Evolutionary conservation across 2,797 vertebrate species (phyloP), one percentile per base, ranked within the genome.

Genomic region (Acomys russatus): DNA sequence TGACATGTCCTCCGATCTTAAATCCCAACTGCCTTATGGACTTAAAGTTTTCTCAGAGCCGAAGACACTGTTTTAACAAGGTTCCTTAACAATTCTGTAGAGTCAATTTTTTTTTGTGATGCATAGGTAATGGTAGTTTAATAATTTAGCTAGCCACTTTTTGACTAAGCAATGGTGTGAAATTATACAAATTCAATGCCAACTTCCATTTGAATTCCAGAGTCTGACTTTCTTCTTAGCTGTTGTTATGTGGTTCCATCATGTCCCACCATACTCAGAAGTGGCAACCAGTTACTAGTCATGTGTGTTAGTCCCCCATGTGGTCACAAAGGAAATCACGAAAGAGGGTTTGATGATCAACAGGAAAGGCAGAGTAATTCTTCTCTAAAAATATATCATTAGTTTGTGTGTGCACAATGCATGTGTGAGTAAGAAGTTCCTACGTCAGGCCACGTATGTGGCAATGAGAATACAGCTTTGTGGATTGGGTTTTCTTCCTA

Each of bases 251-350:
- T 8, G 14, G 1, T 77, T 6, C 33, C 10, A 66, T 15, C 38
- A 30, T 7, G 12, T 15, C 11, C 64, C 1, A 33, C 3, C 25
- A 49, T 49, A 17, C 0, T 0, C 6, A 14, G 1, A 1, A 23
- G n/a, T 30, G 14, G 9, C 38, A 82, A n/a, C 12, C 11, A 64
- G 85, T 8, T 1, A 20, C 15, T 54, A 10, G 8, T 17, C 11
- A 63, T 1, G 4, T 10, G 1, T 9, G 17, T 17, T n/a, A 18
- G 25, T 54, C 12, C 64, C 11, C 5, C 5, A 11, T 23, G 33
- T 11, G 17, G 30, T 28, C 9, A 12, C 15, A 18, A 64, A 44
- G 18, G 12, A 33, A 56, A 6, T 14, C 14, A 17, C n/a, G 25
- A 44, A 20, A 4, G 20, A 51, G 49, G 3, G 1, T 51, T 77